phyloP scores from a whole-genome alignment of 2,113 vertebrate species.

The Muntiacus muntjak region DNA sequence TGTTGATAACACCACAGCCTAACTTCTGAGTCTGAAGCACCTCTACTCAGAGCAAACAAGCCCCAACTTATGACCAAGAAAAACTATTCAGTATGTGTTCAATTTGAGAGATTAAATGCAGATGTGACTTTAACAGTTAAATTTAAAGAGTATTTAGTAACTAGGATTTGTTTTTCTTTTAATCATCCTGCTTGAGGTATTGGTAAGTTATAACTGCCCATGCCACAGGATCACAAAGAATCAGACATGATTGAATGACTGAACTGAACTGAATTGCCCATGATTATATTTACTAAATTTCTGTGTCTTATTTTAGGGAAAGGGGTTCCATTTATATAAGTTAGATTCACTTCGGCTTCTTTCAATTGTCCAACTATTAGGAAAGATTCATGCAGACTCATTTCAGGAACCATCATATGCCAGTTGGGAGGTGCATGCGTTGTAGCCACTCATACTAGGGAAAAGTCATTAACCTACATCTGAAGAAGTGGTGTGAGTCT shows the following conservation, averaged over 20 bases:
- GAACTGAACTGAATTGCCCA: neutral
- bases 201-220: neutral
- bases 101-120: neutral
- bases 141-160: neutral
- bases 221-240: neutral
- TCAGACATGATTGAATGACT: neutral
- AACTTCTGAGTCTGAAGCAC: neutral
- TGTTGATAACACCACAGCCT: rapidly evolving
- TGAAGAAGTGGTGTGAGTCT: neutral
- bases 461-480: neutral
- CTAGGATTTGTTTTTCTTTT: neutral
- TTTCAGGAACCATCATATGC: neutral
- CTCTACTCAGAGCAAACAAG: neutral
- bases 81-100: neutral
- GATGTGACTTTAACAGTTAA: neutral
- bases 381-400: neutral
- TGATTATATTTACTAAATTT: neutral
- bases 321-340: neutral
- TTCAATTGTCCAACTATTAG: neutral
- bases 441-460: rapidly evolving
- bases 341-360: rapidly evolving
- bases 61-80: neutral
- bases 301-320: neutral
- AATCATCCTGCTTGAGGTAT: neutral
- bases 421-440: neutral